Evolutionary conservation across 2,888 invertebrate genomes (phyloP), one percentile per base, ranked within the genome.

Genomic region (Hesperia comma): DNA sequence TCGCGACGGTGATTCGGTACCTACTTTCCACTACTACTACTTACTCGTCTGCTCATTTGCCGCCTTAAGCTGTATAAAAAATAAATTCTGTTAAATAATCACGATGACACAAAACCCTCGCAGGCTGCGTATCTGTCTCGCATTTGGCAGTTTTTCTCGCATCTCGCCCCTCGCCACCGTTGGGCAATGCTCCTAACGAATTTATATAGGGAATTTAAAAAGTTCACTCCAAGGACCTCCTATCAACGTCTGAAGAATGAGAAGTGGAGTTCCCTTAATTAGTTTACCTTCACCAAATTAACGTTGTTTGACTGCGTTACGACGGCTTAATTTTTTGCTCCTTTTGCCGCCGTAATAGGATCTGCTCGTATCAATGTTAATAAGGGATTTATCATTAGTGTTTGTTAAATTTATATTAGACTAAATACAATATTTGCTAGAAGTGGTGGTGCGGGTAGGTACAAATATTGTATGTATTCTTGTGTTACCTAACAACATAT

Each of bases 231-330:
- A 62, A 71, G 67, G 63, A 33, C 67, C 69, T 68, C 63, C 69
- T 70, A 69, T 69, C 73, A 72, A 71, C 70, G 72, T 68, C 69
- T 69, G 62, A 58, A 72, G 74, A 77, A 76, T 71, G 74, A 73
- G 71, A 75, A 78, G 75, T 81, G 74, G 77, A 80, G 77, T 82
- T 80, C 76, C 78, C 76, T 75, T 87, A 85, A 87, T 86, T 84
- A 83, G 80, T 82, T 88, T 81, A 81, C 80, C 80, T 83, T 80
- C 77, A 79, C 72, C 73, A 77, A 86, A 86, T 87, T 85, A 84
- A 79, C 78, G 81, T 81, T 80, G 80, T 80, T 77, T 78, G 76
- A 76, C 77, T 77, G 76, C 77, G 54, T 43, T n/a, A 72, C 68
- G 61, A 70, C 55, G 64, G 58, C 21, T 37, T 54, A 68, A 70